Conservation (phyloP, 1,140 invertebrate species). For the Theocolax elegans region DNA sequence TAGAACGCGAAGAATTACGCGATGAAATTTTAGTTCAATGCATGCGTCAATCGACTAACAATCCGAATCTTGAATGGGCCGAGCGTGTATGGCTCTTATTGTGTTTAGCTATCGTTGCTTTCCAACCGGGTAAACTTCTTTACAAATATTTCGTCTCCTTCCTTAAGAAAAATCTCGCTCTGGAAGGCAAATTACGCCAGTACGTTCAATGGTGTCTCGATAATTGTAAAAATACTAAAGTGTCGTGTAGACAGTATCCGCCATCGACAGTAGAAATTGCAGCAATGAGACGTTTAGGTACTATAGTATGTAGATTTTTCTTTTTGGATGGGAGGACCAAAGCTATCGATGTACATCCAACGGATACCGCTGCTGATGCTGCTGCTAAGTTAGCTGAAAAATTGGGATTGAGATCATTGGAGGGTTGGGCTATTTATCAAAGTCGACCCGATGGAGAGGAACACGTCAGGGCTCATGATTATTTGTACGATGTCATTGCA, state of each 20-base stretch:
- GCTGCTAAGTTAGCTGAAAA: conserved; percentile 90
- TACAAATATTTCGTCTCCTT: conserved; percentile 82
- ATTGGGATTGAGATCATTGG: conserved; percentile 82
- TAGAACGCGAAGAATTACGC: conserved; percentile 87
- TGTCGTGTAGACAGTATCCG: conserved; percentile 82
- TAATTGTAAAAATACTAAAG: conserved; percentile 89
- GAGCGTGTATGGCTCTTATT: conserved; percentile 90
- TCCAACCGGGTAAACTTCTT: conserved; percentile 90
- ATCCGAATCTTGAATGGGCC: conserved; percentile 82
- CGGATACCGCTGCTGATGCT: conserved; percentile 91
- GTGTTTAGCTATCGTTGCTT: conserved; percentile 89
- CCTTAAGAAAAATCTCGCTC: conserved; percentile 77
- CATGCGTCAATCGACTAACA: conserved; percentile 85
- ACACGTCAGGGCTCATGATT: conserved; percentile 93
- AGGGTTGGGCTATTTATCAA: conserved; percentile 96
- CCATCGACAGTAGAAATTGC: conserved; percentile 94
- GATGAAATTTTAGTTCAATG: conserved; percentile 92
- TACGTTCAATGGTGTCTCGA: conserved; percentile 95
- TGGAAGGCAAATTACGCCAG: conserved; percentile 80
- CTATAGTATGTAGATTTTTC: conserved; percentile 94
- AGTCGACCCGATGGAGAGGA: conserved; percentile 85
- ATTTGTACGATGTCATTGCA: conserved; percentile 93
- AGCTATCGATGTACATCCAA: conserved; percentile 94
- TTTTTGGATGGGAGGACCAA: conserved; percentile 95
- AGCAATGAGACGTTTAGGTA: conserved; percentile 90